Base-by-base conservation (phyloP, 1,140 invertebrate genomes). In the Frieseomelitta varia region DNA sequence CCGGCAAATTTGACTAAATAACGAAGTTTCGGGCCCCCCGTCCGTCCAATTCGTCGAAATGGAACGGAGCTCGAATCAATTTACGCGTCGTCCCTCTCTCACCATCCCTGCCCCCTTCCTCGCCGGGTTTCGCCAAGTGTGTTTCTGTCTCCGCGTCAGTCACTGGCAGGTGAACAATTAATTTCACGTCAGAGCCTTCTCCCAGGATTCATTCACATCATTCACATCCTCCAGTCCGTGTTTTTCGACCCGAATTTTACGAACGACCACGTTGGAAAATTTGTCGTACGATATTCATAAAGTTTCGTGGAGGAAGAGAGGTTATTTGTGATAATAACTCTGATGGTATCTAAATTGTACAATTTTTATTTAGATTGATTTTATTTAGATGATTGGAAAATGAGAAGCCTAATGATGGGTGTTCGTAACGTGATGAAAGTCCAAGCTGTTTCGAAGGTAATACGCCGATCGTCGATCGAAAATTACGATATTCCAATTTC, bases 1-100 rank as follows among this genome's bases (percentile, higher is more conserved):
- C 72, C 51, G 21, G 1, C 75, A 73, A 47, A 87, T 87, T 84
- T 65, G 55, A 74, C 69, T 87, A 87, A 87, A 77, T 87, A 87
- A 87, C 82, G 85, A 87, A 75, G 82, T 87, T 87, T 71, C 77
- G 19, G 24, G 55, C 17, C 63, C 21, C 21, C 47, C n/a, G 74
- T 58, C 71, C 76, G n/a, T 86, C 61, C 81, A 79, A 84, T 85
- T 84, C 69, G 68, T 68, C 63, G 39, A 74, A 79, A 73, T 61
- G 61, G 83, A 80, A 81, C 53, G 47, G 47, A 19, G 14, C 14
- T 27, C 34, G n/a, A 67, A 47, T 24, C 75, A 71, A 84, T 84
- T 84, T 55, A 24, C 63, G 69, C 55, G 10, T 61, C 56, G 67
- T 69, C 4, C n/a, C 30, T 4, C 34, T 4, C 34, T 30, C 30